These are phyloP conservation scores for Syngnathus rostellatus DNA, from an alignment of 2,797 vertebrate genomes.

Conservation along the genomic window DNA sequence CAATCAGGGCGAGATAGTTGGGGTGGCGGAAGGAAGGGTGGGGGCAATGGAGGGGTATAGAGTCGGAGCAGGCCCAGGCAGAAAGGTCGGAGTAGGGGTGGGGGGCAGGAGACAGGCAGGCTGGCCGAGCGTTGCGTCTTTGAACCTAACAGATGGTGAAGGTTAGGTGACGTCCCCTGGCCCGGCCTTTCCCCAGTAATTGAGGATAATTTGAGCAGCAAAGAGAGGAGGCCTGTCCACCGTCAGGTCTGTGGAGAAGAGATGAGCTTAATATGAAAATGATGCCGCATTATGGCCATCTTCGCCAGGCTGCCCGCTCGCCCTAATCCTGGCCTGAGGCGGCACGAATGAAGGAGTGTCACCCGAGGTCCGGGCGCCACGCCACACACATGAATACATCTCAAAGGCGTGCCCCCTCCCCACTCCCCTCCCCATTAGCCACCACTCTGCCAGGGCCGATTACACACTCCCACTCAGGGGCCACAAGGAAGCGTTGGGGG, in stretches of 20 bases:
- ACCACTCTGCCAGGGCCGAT: slow-evolving; percentile 73
- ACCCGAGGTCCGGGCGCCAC: slow-evolving; percentile 69
- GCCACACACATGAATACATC: slow-evolving; percentile 73
- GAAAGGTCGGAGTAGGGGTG: slow-evolving; percentile 70
- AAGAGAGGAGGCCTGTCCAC: slow-evolving; percentile 85
- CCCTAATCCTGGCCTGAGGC: slow-evolving; percentile 95
- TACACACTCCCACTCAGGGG: slow-evolving; percentile 69
- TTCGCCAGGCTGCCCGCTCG: slow-evolving; percentile 72
- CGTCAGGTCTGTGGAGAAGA: slow-evolving; percentile 79
- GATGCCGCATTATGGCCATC: slow-evolving; percentile 85
- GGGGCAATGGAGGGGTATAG: slow-evolving; percentile 22
- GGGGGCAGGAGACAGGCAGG: slow-evolving; percentile 78
- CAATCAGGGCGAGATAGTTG: slow-evolving; percentile 18
- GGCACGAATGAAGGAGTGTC: slow-evolving; percentile 76
- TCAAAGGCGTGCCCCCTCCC: slow-evolving; percentile 37
- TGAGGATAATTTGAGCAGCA: slow-evolving; percentile 97
- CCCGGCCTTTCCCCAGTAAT: slow-evolving; percentile 93
- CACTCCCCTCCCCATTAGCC: slow-evolving; percentile 72
- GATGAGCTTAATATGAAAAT: slow-evolving; percentile 94
- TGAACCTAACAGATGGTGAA: slow-evolving; percentile 98
- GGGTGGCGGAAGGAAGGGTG: slow-evolving; percentile 7
- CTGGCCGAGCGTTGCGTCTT: slow-evolving; percentile 71
- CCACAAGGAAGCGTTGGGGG: slow-evolving; percentile 53
- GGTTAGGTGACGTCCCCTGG: slow-evolving; percentile 95
- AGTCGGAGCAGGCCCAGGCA: slow-evolving; percentile 56